Base-by-base conservation (phyloP, 2,113 vertebrate species). In the Aldabrachelys gigantea region DNA sequence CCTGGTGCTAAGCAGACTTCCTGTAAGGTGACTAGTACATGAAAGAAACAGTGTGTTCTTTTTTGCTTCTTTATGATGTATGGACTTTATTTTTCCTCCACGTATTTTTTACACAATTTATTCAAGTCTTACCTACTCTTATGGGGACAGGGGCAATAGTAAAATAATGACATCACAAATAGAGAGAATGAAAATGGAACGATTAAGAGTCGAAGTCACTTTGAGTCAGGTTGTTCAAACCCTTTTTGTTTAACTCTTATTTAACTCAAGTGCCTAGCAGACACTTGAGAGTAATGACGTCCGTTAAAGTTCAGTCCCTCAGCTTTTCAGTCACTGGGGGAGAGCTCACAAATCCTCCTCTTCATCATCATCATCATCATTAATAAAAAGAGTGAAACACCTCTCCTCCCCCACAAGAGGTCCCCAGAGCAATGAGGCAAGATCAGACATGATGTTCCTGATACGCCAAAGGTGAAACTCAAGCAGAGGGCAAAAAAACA, bases 1-100 rank as follows among this genome's bases (percentile, higher is more conserved):
- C 7, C 27, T 44, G 19, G 14, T 38, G 1, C 4, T 8, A 17
- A 80, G 25, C 44, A 12, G 6, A 1, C 1, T 6, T 21, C 59
- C 69, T 24, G 7, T 44, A 76, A 44, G 38, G 11, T 13, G 12
- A 44, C 38, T 44, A 62, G 14, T 62, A 31, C 6, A 17, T 62
- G 59, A 29, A 62, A 16, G 59, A 29, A 35, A 35, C 59, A 35
- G 31, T 3, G 14, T 16, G 13, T 62, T 29, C 12, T 62, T 62
- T 62, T 31, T 59, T 59, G 5, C 57, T 62, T 62, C 29, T 12
- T 59, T 62, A 31, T 29, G 57, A 62, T 62, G 12, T 54, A 41
- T 35, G 22, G 80, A 21, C 53, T 19, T 53, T n/a, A 41, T 35
- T 38, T 54, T 38, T n/a, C 35, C 35, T 1, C n/a, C 53, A 25